Evolutionary conservation across 1,140 invertebrate species (phyloP), one percentile per base, ranked within the genome.

Genomic region (Aethina tumida): DNA sequence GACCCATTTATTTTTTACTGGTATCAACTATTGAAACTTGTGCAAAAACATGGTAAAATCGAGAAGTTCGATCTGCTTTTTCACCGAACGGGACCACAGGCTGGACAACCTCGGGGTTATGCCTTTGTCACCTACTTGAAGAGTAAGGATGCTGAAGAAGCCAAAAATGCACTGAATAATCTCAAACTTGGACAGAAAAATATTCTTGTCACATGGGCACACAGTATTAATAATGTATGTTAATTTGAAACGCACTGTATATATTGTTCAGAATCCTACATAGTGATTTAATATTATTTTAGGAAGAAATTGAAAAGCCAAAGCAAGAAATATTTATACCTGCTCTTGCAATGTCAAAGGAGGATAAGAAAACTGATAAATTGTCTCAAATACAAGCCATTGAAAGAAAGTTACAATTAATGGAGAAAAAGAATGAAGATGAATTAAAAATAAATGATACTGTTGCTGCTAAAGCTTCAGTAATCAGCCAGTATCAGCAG

Each of bases 11-110:
- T 43, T 65, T 51, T 65, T 74, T 78, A 85, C 76, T 68, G 84
- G 82, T 93, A 83, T 79, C 79, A 88, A 77, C 76, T 95, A 69
- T 69, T 94, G 64, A 94, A 94, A 86, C 74, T 93, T 62, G 71
- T 91, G 66, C 86, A 92, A 78, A 83, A 85, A 73, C 81, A 85
- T 78, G 90, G 90, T 59, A 68, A 73, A 49, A 82, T 94, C 54
- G 82, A 88, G 69, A 91, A 92, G 74, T 93, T 94, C 70, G 89
- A 95, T 65, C 80, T 93, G 63, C 74, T 95, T 34, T 93, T 91
- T 62, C 87, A 94, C 62, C 87, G 87, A 47, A 77, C 76, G 41
- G 91, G 91, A 35, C 84, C 87, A 31, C 75, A 85, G 53, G 77
- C 79, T 53, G 90, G 89, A 26, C 84, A 88, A 59, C 84, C 90